Evolutionary conservation across 2,888 invertebrate species (phyloP).

Genomic region (Crocallis elinguaria): DNA sequence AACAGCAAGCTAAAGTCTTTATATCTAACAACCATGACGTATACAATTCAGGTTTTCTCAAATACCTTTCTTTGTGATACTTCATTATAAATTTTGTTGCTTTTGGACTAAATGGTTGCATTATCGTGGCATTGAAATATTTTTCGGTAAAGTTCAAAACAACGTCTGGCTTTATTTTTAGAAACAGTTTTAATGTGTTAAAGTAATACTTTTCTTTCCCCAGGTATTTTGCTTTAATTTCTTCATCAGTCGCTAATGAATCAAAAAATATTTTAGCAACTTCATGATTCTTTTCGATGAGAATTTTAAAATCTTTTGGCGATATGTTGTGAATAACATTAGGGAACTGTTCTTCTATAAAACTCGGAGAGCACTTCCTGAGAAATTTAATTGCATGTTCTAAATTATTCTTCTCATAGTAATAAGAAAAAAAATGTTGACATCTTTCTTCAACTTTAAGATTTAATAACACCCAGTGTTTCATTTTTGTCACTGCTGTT

Average conservation of each 20-base stretch:
- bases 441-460: conserved; percentile 33
- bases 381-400: conserved; percentile 37
- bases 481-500: conserved; percentile 48
- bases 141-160: conserved; percentile 42
- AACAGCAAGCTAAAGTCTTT: conserved; percentile 8
- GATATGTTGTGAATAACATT: conserved; percentile 31
- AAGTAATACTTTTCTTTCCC: conserved; percentile 19
- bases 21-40: background rate
- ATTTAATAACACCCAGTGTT: conserved; percentile 35
- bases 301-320: conserved; percentile 36
- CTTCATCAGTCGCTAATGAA: conserved; percentile 16
- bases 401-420: conserved; percentile 27
- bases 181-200: conserved; percentile 23
- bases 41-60: conserved; percentile 13
- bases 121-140: conserved; percentile 23
- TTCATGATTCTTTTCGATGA: conserved; percentile 34
- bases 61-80: conserved; percentile 8
- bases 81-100: conserved; percentile 38
- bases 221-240: conserved; percentile 21
- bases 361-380: conserved; percentile 25
- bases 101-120: conserved; percentile 23
- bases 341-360: conserved; percentile 19
- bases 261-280: conserved; percentile 35
- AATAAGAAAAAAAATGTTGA: conserved; percentile 38
- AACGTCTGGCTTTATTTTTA: conserved; percentile 35